These are phyloP conservation scores for Mobula birostris DNA, from an alignment of 2,113 vertebrate species.

Conservation along the genomic window DNA sequence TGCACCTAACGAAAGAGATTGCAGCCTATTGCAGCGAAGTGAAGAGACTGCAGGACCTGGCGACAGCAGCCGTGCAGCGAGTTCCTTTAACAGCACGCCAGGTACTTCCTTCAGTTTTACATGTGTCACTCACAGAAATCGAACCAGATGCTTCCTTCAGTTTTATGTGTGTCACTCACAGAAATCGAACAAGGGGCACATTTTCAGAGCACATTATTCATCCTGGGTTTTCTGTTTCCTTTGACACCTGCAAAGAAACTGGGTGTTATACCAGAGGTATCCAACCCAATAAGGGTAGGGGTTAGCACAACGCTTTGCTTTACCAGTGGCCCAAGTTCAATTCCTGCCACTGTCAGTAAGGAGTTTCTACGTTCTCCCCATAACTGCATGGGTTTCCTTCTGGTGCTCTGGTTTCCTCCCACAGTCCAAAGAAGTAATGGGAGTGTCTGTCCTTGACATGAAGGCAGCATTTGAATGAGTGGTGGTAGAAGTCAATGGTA, in stretches of 20 bases:
- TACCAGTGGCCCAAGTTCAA: no score
- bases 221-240: no score
- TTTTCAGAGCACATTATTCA: background rate
- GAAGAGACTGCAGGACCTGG: constrained; percentile 61
- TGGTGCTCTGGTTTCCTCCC: no score
- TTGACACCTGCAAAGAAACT: background rate
- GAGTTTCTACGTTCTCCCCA: no score
- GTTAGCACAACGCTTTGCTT: no score
- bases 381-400: no score
- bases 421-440: no score
- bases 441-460: no score
- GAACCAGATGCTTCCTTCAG: background rate
- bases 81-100: constrained; percentile 50
- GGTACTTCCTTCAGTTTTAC: background rate
- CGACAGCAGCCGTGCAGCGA: constrained; percentile 52
- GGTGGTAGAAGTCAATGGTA: no score
- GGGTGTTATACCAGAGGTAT: background rate
- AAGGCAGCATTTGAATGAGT: no score
- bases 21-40: constrained; percentile 61
- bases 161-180: background rate
- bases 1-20: constrained; percentile 63
- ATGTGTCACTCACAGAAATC: background rate
- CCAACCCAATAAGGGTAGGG: background rate
- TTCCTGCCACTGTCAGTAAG: no score
- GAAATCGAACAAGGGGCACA: background rate